Evolutionary conservation across 2,113 vertebrate species (phyloP).

Genomic region (Pipa parva): DNA sequence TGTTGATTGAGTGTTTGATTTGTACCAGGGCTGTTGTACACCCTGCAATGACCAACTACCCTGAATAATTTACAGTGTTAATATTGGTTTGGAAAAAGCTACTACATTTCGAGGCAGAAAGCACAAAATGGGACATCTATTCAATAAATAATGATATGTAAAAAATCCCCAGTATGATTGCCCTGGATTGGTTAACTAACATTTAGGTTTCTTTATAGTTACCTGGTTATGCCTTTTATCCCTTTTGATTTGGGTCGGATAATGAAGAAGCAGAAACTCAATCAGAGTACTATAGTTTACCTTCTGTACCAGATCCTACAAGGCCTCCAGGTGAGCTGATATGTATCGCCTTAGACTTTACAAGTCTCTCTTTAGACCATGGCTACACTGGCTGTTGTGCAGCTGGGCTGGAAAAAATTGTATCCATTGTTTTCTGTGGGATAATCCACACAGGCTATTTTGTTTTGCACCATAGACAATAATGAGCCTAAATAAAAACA

Average conservation of each 20-base stretch:
- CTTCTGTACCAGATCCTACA: slow-evolving; percentile 72
- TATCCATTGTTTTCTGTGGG: background rate
- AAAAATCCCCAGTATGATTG: background rate
- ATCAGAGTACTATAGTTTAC: slow-evolving; percentile 58
- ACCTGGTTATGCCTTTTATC: slow-evolving; percentile 74
- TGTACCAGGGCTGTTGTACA: no score
- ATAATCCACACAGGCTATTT: no score
- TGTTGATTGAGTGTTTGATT: no score
- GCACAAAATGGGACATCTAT: no score
- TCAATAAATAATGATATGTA: background rate
- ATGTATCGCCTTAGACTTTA: no score
- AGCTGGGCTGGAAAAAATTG: background rate
- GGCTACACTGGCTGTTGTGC: background rate
- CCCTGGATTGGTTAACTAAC: no score
- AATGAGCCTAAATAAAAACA: no score
- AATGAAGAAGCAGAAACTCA: slow-evolving; percentile 65
- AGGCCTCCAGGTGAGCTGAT: slow-evolving; percentile 66
- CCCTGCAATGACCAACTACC: no score
- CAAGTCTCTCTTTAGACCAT: background rate
- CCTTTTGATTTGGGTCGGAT: slow-evolving; percentile 68
- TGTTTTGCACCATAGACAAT: no score
- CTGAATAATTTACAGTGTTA: no score
- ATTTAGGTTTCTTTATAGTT: slow-evolving; percentile 51
- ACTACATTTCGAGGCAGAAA: no score
- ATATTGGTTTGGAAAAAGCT: no score